Evolutionary conservation across 2,888 invertebrate species (phyloP).

Genomic region (Griposia aprilina): DNA sequence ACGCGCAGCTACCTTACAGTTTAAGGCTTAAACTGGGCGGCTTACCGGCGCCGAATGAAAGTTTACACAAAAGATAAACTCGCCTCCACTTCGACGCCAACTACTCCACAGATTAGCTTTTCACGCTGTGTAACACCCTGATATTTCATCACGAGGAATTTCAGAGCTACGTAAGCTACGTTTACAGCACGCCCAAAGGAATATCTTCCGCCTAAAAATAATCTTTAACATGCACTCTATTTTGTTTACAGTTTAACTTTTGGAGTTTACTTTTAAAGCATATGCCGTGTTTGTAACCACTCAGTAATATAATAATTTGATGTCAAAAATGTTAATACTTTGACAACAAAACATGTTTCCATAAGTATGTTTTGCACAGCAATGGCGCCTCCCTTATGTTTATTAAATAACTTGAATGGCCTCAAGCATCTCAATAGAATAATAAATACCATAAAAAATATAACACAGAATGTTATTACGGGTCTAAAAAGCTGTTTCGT

Average conservation of each 20-base stretch:
- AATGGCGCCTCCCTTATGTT: background rate
- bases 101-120: conserved; percentile 73
- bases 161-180: conserved; percentile 26
- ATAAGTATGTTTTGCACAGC: background rate
- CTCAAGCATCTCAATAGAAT: conserved; percentile 18
- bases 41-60: conserved; percentile 81
- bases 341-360: conserved; percentile 19
- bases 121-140: conserved; percentile 56
- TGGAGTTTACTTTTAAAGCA: background rate
- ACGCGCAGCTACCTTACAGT: conserved; percentile 68
- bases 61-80: conserved; percentile 86
- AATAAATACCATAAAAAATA: conserved; percentile 23
- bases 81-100: conserved; percentile 69
- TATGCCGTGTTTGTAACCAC: background rate
- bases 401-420: conserved; percentile 24
- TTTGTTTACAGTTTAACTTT: conserved; percentile 19
- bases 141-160: conserved; percentile 61
- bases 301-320: background rate
- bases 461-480: conserved; percentile 22
- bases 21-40: conserved; percentile 76
- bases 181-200: conserved; percentile 36
- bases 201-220: conserved; percentile 42
- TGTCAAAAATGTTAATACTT: background rate
- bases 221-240: conserved; percentile 22
- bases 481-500: conserved; percentile 32